These are phyloP conservation scores for Gallinago nigripennis DNA, from an alignment of 2,797 vertebrate species.

Conservation along the genomic window DNA sequence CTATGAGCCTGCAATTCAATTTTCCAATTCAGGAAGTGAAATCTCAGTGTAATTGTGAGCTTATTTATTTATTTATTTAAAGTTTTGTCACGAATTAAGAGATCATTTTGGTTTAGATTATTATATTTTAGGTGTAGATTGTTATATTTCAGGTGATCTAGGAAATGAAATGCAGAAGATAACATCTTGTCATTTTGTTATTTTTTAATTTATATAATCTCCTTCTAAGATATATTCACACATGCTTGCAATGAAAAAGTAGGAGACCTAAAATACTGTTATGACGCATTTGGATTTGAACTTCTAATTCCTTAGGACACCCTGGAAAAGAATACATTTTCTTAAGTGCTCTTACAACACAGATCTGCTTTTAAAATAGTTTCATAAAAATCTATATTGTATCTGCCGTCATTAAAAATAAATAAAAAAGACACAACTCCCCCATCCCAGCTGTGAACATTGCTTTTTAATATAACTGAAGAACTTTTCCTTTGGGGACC, in stretches of 20 bases:
- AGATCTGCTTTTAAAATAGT: background rate
- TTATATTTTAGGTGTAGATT: background rate
- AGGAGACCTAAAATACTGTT: background rate
- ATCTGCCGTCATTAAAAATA: background rate
- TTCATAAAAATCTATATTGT: background rate
- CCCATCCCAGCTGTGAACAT: background rate
- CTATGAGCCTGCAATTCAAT: constrained; percentile 49
- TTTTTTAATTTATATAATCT: background rate
- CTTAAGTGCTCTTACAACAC: background rate
- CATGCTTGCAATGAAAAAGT: background rate
- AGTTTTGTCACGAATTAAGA: background rate
- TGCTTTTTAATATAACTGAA: background rate
- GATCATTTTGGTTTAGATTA: background rate
- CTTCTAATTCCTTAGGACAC: background rate
- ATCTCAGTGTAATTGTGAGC: background rate
- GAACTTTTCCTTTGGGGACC: constrained; percentile 11
- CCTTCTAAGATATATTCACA: background rate
- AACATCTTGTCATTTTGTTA: background rate
- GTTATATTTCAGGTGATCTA: background rate
- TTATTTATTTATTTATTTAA: background rate
- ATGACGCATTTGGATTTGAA: background rate
- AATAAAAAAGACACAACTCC: background rate
- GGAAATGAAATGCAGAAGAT: background rate
- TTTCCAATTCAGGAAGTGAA: constrained; percentile 41
- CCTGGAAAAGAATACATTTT: background rate